Evolutionary conservation across 1,140 invertebrate genomes (phyloP), one percentile per base, ranked within the genome.

Genomic region (Zeugodacus cucurbitae): DNA sequence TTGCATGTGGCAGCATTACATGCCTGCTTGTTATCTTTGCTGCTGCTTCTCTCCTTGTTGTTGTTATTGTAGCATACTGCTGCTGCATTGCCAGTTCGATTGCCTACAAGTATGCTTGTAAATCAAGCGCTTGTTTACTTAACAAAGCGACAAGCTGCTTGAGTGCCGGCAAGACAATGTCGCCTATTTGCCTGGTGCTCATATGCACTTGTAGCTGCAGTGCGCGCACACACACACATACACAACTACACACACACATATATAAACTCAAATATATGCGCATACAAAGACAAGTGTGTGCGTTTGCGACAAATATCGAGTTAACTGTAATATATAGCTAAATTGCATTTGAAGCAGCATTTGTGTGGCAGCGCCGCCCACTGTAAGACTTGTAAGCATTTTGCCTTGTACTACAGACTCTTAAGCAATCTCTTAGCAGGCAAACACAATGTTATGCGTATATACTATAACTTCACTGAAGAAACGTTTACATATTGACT

Each of bases 51-150:
- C n/a, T n/a, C n/a, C 4, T 74, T 14, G 29, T 44, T 74, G 34
- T 7, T 82, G 41, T 44, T 82, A 2, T 29, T 82, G n/a, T 48
- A 22, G 74, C 26, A n/a, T 41, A 34, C 26, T 48, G n/a, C 7
- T 48, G 41, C 34, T 82, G 44, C 41, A 37, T 22, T 74, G 34
- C 32, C 67, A 26, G 74, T 82, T 82, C 74, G 41, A 82, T 82
- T 82, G 74, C 74, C 74, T 82, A 82, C 74, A 82, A 82, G 74
- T 48, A 82, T 82, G 74, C 74, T 82, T 82, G 74, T 82, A 82
- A 82, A 82, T 82, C 74, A 82, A 48, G 74, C 74, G 74, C 74
- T 82, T 82, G 37, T 82, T 82, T 82, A 26, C 74, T 82, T 82
- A 48, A 82, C 74, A 82, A 82, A 82, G 74, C 44, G 74, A 82